Base-by-base conservation (phyloP, 2,888 invertebrate species). In the Sesia bembeciformis region DNA sequence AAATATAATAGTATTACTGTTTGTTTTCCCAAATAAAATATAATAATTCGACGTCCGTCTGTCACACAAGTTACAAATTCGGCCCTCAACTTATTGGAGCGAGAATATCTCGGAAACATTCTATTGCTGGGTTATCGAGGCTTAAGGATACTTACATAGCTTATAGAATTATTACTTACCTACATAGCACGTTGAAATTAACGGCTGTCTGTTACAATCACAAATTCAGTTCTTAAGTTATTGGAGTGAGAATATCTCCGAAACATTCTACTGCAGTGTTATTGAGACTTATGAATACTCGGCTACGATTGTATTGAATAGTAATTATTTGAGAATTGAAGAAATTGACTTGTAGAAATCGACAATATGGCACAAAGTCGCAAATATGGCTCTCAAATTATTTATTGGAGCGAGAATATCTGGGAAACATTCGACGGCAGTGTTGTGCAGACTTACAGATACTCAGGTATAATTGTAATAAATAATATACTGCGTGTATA, bases 321-420 rank as follows among this genome's bases (percentile, higher is more conserved):
- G 2, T 23, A 23, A 23, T 23, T 23, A 23, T 2, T 23, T 23
- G 23, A 23, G 23, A 23, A 23, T 23, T 23, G 23, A 23, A 23
- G 23, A 61, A 62, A 62, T 64, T 60, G 64, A 60, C 65, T n/a
- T n/a, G n/a, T n/a, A n/a, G n/a, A n/a, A 53, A 52, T 69, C 52
- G 70, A 76, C 57, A n/a, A n/a, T n/a, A n/a, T 74, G 72, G 76
- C 68, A 58, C 65, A 52, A 56, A 63, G 63, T 72, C 68, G 77
- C 78, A 77, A 77, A 78, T 78, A 72, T 71, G 68, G 66, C 70
- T 74, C 70, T 68, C 67, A 71, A 68, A 70, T 68, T 76, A 78
- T 78, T 68, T 76, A 78, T 78, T 74, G 77, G 76, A 46, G 46
- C 72, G 71, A 61, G 56, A 61, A 67, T 70, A 68, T 70, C 64